Conservation (phyloP, 1,140 invertebrate species). For the Leptinotarsa texana region DNA sequence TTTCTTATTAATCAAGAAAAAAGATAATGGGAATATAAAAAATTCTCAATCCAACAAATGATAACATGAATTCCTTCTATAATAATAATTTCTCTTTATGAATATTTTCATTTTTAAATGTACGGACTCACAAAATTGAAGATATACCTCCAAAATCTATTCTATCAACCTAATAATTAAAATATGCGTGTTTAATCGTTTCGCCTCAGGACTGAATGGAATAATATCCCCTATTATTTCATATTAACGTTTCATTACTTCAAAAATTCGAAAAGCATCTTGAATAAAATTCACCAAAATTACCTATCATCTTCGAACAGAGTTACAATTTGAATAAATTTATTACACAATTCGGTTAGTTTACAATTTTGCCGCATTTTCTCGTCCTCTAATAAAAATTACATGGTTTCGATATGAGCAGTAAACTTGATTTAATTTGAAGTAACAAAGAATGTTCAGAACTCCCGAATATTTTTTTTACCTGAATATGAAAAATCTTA, state of each 20-base stretch:
- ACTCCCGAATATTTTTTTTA: no score
- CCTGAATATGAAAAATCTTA: no score
- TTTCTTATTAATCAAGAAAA: no score
- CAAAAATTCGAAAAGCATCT: neutral
- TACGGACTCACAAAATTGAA: no score
- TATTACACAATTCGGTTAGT: neutral
- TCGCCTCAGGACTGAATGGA: slow-evolving; percentile 1
- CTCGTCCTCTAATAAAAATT: slow-evolving; percentile 6
- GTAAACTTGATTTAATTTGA: neutral
- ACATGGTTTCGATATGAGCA: neutral
- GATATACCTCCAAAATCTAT: no score
- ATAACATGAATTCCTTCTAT: no score
- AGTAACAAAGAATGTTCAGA: no score
- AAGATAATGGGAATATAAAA: no score
- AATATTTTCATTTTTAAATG: no score
- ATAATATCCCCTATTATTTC: neutral
- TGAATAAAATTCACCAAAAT: neutral
- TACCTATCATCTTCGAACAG: neutral
- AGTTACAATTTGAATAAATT: slow-evolving; percentile 9
- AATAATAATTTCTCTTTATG: no score
- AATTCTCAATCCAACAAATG: no score
- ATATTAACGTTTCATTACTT: neutral
- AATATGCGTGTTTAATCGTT: slow-evolving; percentile 3
- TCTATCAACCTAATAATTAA: neutral
- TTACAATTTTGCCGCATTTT: neutral